Evolutionary conservation across 1,140 invertebrate genomes (phyloP).

Genomic region (Drosophila navojoa): DNA sequence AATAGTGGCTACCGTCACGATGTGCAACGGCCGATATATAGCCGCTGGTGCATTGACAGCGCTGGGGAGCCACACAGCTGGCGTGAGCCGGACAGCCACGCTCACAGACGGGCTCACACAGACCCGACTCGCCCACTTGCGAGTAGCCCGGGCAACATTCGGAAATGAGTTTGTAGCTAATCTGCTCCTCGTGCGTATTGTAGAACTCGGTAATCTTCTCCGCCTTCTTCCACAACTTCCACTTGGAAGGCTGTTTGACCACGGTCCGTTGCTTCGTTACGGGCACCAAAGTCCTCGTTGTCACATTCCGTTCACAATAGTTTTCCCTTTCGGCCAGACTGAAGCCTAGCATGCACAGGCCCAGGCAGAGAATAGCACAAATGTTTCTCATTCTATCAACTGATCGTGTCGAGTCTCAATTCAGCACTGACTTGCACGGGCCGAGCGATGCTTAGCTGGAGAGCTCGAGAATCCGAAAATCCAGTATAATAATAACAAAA

Average conservation of each 20-base stretch:
- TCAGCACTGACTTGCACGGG: constrained; percentile 44
- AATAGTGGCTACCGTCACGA: constrained; percentile 62
- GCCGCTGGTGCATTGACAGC: constrained; percentile 64
- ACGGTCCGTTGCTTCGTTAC: constrained; percentile 54
- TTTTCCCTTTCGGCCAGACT: constrained; percentile 40
- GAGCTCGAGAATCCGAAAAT: constrained; percentile 14
- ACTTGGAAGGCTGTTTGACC: constrained; percentile 51
- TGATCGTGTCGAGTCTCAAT: constrained; percentile 36
- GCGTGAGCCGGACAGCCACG: constrained; percentile 65
- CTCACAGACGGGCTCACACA: constrained; percentile 67
- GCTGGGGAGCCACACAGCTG: constrained; percentile 64
- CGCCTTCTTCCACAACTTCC: constrained; percentile 61
- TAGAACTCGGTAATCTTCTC: constrained; percentile 47
- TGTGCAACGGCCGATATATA: constrained; percentile 59
- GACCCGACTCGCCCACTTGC: constrained; percentile 47
- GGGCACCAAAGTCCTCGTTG: constrained; percentile 36
- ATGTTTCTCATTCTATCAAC: constrained; percentile 36
- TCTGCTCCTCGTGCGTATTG: constrained; percentile 43
- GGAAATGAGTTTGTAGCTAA: constrained; percentile 40
- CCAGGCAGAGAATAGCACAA: constrained; percentile 26
- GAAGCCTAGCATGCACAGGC: constrained; percentile 35
- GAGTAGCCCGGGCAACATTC: constrained; percentile 64
- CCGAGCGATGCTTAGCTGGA: constrained; percentile 24
- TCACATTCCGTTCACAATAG: constrained; percentile 64
- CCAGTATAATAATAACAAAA: constrained; percentile 3